Percentiles rank a stretch among this genome's conserved stretches.
Evolutionary conservation across 1,140 invertebrate species (phyloP).

Genomic region (Globodera rostochiensis): DNA sequence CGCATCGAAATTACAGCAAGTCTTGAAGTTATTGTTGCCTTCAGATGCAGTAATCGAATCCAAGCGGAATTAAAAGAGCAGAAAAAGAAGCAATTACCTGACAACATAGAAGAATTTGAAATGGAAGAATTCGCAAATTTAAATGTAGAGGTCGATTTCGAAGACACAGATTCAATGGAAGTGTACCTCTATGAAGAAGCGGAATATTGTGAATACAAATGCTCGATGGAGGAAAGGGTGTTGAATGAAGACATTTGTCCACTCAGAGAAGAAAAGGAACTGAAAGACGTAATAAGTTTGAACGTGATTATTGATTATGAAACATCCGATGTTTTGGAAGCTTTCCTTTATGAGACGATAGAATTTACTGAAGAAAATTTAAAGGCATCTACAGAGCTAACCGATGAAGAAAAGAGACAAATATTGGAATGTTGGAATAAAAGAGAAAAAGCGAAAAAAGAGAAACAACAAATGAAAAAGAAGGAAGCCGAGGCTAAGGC

Average conservation of each 20-base stretch:
- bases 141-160: slow-evolving; percentile 19
- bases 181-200: slow-evolving; percentile 13
- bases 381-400: not conserved
- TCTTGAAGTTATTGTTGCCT: not conserved
- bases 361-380: slow-evolving; percentile 4
- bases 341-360: slow-evolving; percentile 12
- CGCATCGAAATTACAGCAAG: slow-evolving; percentile 11
- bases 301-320: slow-evolving; percentile 10
- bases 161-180: slow-evolving; percentile 12
- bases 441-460: not conserved
- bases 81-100: not conserved
- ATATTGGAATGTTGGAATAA: not conserved
- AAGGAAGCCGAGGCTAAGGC: not conserved
- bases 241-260: too few species aligned
- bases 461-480: too few species aligned
- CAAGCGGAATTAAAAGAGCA: not conserved
- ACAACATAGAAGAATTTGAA: not conserved
- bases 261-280: not conserved
- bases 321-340: slow-evolving; percentile 4
- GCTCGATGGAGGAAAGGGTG: not conserved
- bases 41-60: not conserved
- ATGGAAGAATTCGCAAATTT: not conserved
- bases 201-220: not conserved
- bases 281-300: not conserved
- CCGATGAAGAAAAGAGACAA: not conserved